A percentile compares a stretch with the other conserved stretches of the same genome.
Conservation (phyloP, 1,140 invertebrate genomes). For the Drosophila erecta region DNA sequence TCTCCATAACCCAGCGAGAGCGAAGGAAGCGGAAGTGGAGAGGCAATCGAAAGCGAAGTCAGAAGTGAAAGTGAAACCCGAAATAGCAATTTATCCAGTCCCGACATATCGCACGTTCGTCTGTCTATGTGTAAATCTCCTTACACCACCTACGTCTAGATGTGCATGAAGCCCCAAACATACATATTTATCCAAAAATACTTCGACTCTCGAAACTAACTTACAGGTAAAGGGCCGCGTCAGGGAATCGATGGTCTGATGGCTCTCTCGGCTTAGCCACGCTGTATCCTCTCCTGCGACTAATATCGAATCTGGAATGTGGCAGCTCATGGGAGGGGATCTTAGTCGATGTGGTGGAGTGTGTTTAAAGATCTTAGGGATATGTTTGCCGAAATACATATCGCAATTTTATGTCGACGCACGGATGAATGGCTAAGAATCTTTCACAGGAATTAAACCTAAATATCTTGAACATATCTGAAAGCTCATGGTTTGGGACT, state of each 20-base stretch:
- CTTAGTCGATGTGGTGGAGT: slow-evolving; percentile 5
- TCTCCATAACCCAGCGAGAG: slow-evolving; percentile 86
- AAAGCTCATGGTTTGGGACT: neutral
- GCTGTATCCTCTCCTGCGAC: slow-evolving; percentile 10
- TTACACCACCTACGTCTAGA: slow-evolving; percentile 59
- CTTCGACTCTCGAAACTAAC: slow-evolving; percentile 58
- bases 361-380: neutral
- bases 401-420: neutral
- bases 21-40: slow-evolving; percentile 11
- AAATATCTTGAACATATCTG: neutral
- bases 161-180: slow-evolving; percentile 13
- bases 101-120: slow-evolving; percentile 59
- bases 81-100: slow-evolving; percentile 19
- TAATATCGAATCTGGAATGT: slow-evolving; percentile 19
- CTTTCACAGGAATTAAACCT: neutral
- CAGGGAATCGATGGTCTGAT: slow-evolving; percentile 73
- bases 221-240: slow-evolving; percentile 74
- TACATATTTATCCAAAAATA: neutral
- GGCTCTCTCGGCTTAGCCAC: slow-evolving; percentile 27
- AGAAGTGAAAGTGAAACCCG: neutral
- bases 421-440: neutral
- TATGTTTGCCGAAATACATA: slow-evolving; percentile 13
- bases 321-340: slow-evolving; percentile 30
- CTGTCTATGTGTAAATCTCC: slow-evolving; percentile 59
- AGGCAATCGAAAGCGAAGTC: neutral